phyloP scores from a whole-genome alignment of 2,113 vertebrate species.

The Sakesphorus luctuosus region DNA sequence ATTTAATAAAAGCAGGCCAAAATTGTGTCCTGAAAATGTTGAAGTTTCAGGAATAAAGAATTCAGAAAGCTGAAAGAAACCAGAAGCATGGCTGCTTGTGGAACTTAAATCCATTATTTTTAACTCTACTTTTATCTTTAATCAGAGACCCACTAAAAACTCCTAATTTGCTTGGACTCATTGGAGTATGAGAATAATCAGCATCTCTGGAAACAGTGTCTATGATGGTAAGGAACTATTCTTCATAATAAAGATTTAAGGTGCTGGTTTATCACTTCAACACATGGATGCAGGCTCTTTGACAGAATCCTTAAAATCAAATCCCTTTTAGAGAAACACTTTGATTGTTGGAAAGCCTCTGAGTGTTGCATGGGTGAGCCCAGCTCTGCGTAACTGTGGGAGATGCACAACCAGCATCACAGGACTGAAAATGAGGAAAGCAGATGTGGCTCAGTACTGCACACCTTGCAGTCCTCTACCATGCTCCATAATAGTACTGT shows the following conservation, averaged over 20 bases:
- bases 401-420: neutral
- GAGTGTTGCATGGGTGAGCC: neutral
- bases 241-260: neutral
- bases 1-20: neutral
- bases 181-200: neutral
- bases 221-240: neutral
- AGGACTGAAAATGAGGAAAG: neutral
- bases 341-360: neutral
- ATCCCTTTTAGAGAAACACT: neutral
- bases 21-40: neutral
- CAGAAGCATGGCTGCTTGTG: neutral
- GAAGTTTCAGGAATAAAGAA: neutral
- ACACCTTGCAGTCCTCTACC: neutral
- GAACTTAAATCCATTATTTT: neutral
- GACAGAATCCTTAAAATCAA: neutral
- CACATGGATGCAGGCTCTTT: neutral
- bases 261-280: neutral
- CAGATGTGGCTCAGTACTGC: neutral
- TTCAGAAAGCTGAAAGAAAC: neutral
- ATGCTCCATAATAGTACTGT: neutral
- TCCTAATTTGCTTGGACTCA: neutral
- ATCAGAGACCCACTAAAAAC: neutral
- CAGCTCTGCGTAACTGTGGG: fast-evolving
- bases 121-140: neutral
- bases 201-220: neutral